Percentiles rank a stretch among this genome's conserved stretches.
These are phyloP conservation scores for Dromococcyx pavoninus DNA, from an alignment of 2,797 vertebrate genomes.

Conservation along the genomic window DNA sequence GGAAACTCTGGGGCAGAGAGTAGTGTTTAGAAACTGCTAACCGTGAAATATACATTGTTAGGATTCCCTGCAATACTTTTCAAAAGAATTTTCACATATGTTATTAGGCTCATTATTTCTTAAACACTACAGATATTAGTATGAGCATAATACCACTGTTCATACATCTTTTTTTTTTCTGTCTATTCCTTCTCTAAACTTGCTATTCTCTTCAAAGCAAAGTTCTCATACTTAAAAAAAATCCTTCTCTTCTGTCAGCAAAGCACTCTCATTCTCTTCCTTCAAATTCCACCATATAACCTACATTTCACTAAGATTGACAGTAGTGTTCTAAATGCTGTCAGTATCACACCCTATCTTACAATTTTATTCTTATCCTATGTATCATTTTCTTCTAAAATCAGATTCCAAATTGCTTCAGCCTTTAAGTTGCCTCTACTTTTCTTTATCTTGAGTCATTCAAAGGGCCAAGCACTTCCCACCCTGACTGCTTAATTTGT, in stretches of 20 bases:
- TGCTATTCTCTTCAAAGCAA: conserved; percentile 4
- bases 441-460: conserved; percentile 11
- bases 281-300: conserved; percentile 24
- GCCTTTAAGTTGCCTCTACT: background rate
- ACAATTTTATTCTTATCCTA: conserved; percentile 34
- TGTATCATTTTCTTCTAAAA: conserved; percentile 35
- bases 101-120: conserved; percentile 34
- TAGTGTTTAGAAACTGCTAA: background rate
- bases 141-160: background rate
- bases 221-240: background rate
- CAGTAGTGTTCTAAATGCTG: conserved; percentile 31
- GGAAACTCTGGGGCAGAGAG: background rate
- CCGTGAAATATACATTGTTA: background rate
- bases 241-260: background rate
- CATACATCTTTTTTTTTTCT: background rate
- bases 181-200: background rate
- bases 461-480: background rate
- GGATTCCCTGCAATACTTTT: background rate
- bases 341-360: conserved; percentile 29
- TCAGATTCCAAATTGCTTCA: conserved; percentile 40
- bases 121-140: background rate
- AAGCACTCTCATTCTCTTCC: background rate
- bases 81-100: background rate
- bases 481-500: background rate
- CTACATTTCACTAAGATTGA: conserved; percentile 42